Conservation (phyloP, 2,888 invertebrate species). For the Drosophila neoperkinsi region DNA sequence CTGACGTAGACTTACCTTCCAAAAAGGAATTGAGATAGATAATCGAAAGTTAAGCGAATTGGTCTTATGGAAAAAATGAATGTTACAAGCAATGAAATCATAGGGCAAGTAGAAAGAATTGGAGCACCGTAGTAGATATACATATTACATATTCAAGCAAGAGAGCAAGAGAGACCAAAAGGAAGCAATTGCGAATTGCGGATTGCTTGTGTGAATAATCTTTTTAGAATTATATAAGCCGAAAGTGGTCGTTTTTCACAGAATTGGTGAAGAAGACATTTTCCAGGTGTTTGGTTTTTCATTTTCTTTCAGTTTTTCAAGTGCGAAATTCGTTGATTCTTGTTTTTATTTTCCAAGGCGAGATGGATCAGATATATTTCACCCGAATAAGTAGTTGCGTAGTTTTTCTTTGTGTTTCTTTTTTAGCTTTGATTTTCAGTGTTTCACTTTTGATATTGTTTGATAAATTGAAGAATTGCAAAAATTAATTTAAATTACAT, state of each 20-base stretch:
- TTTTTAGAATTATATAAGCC: slow-evolving; percentile 14
- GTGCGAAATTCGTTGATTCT: slow-evolving; percentile 31
- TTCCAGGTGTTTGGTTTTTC: slow-evolving; percentile 16
- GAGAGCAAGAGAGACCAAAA: slow-evolving; percentile 43
- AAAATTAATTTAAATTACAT: slow-evolving; percentile 50
- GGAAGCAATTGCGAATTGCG: slow-evolving; percentile 31
- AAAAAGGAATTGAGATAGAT: slow-evolving; percentile 21
- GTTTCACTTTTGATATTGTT: slow-evolving; percentile 15
- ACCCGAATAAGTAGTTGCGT: slow-evolving; percentile 34
- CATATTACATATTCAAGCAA: slow-evolving; percentile 32
- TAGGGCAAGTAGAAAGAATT: slow-evolving; percentile 41
- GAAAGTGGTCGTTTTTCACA: slow-evolving; percentile 27
- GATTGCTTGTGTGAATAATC: slow-evolving; percentile 20
- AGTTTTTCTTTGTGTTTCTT: slow-evolving; percentile 75
- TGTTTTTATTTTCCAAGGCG: slow-evolving; percentile 6
- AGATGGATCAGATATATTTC: slow-evolving; percentile 34
- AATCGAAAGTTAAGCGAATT: slow-evolving; percentile 30
- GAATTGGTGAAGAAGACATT: slow-evolving; percentile 9
- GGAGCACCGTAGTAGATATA: slow-evolving; percentile 29
- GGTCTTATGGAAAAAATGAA: slow-evolving; percentile 30
- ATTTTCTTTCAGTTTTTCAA: slow-evolving; percentile 4
- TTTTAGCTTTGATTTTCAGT: slow-evolving; percentile 17
- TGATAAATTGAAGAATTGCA: slow-evolving; percentile 41
- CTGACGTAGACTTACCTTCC: slow-evolving; percentile 57
- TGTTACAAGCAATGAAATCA: slow-evolving; percentile 47